Base-by-base conservation (phyloP, 2,113 vertebrate genomes). In the Calypte anna region DNA sequence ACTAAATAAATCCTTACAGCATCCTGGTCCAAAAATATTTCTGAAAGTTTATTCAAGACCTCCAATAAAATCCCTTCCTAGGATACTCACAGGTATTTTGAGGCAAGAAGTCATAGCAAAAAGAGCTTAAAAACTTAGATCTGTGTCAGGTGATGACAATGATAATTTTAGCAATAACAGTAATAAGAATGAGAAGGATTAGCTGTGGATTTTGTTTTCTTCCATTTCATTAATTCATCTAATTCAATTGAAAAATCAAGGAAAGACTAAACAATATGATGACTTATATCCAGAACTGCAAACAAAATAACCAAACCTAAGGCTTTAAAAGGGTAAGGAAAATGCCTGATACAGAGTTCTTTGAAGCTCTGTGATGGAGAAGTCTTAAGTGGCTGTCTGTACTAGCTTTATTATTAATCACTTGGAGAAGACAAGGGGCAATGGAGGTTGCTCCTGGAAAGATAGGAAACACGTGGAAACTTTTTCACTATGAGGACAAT, bases 1-100 rank as follows among this genome's bases (percentile, higher is more conserved):
- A 85, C 96, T 91, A 79, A 95, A 95, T 87, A 96, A 95, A 97
- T 96, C 53, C 55, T 95, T 2, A 3, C 92, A 86, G 80, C 72
- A 75, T 53, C 58, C 36, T 21, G 20, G 55, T 43, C 58, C 64
- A 72, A 68, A 96, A 93, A 90, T 91, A 18, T 88, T 94, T 97
- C 82, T 91, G 33, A 24, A 91, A 68, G 10, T 96, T 96, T 96
- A 57, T 91, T 92, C 85, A 91, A 38, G 79, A 85, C 14, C 21
- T 67, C 13, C 4, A 46, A 27, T 61, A 75, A 86, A 86, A 70
- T 13, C 6, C 13, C 88, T 50, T 79, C 10, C 12, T 85, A 3
- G 73, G 33, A 23, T 38, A 77, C 28, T 82, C 21, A 50, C 7
- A 59, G 55, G n/a, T 59, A 61, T 13, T 43, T 8, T 15, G 13